Conservation (phyloP, 2,797 vertebrate genomes). For the Myotis planiceps region DNA sequence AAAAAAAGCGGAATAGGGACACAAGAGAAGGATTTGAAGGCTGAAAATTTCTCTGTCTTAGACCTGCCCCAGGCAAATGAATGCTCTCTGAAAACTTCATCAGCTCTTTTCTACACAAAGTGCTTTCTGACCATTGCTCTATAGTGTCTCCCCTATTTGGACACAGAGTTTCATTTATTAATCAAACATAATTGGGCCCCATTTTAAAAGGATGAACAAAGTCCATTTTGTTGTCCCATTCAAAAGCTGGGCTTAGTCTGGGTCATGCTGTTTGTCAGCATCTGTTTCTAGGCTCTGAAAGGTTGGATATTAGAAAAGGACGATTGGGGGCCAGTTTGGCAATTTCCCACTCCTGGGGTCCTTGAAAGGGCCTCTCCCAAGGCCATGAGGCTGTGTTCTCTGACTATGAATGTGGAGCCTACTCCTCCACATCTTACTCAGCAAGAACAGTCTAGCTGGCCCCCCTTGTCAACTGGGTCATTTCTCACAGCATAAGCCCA, state of each 20-base stretch:
- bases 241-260: constrained; percentile 63
- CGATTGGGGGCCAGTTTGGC: constrained; percentile 38
- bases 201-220: constrained; percentile 78
- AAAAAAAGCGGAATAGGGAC: not conserved
- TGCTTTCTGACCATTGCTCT: constrained; percentile 56
- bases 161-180: constrained; percentile 80
- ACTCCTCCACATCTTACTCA: not conserved
- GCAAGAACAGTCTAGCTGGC: constrained; percentile 1
- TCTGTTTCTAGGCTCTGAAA: constrained; percentile 49
- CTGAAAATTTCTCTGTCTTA: constrained; percentile 2
- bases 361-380: constrained; percentile 42
- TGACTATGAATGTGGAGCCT: constrained; percentile 11
- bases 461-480: constrained; percentile 2
- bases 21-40: constrained; percentile 53
- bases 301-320: constrained; percentile 13
- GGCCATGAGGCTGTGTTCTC: not conserved
- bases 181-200: constrained; percentile 78
- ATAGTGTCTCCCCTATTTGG: constrained; percentile 61
- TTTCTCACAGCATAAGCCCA: constrained; percentile 18
- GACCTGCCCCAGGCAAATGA: constrained; percentile 37
- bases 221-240: constrained; percentile 68
- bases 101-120: constrained; percentile 53
- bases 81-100: constrained; percentile 35
- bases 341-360: constrained; percentile 50
- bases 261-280: constrained; percentile 65